A percentile compares a stretch with the other conserved stretches of the same genome.
phyloP scores from a whole-genome alignment of 2,888 invertebrate genomes.

The Dendrolimus houi region DNA sequence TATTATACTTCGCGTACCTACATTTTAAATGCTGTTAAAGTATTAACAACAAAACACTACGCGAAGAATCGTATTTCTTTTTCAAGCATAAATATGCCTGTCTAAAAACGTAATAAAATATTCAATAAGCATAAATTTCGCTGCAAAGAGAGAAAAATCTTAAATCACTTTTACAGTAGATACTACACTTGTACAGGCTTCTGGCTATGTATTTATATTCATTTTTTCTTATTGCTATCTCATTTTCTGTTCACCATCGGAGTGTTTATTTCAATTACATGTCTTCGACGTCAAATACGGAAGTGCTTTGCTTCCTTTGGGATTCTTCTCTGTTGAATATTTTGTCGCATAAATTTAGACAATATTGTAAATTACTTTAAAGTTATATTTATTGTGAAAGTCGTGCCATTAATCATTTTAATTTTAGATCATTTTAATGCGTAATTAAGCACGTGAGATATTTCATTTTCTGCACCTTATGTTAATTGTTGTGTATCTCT shows the following conservation, averaged over 20 bases:
- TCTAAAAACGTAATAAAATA: conserved; percentile 35
- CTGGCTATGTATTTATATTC: neutral
- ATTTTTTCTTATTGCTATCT: conserved; percentile 10
- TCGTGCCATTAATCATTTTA: too few species aligned
- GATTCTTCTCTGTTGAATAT: too few species aligned
- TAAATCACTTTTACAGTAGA: conserved; percentile 21
- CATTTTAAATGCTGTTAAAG: neutral
- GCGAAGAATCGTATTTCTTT: conserved; percentile 9
- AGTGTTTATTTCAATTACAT: conserved; percentile 2
- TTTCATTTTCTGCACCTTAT: too few species aligned
- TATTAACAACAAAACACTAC: conserved; percentile 6
- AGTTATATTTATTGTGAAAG: too few species aligned
- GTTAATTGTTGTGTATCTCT: too few species aligned
- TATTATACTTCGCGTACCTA: too few species aligned
- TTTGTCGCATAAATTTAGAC: too few species aligned
- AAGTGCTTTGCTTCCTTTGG: too few species aligned
- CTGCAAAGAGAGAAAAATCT: conserved; percentile 20
- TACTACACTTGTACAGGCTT: neutral
- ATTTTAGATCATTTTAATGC: too few species aligned
- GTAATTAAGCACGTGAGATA: too few species aligned
- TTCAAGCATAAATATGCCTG: conserved; percentile 19
- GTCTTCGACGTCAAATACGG: neutral
- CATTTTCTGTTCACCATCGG: conserved; percentile 1
- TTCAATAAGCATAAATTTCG: conserved; percentile 43
- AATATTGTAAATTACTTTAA: too few species aligned